Percentiles rank a stretch among this genome's conserved stretches.
Evolutionary conservation across 2,113 vertebrate species (phyloP).

Genomic region (Pachycephala philippinensis): DNA sequence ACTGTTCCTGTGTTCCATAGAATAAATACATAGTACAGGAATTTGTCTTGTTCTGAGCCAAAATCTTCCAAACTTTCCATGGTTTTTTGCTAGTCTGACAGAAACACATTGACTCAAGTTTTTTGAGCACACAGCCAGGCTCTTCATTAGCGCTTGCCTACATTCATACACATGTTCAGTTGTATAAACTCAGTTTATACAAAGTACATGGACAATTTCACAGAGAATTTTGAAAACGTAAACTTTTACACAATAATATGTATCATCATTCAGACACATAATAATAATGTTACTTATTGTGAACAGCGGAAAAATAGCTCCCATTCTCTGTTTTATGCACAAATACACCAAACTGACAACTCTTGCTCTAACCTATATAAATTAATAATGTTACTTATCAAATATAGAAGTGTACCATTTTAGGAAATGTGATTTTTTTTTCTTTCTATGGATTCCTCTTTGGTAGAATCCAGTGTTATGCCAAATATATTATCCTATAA

Average conservation of each 20-base stretch:
- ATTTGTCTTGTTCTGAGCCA: neutral
- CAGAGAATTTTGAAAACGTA: neutral
- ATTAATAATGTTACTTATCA: neutral
- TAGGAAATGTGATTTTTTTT: neutral
- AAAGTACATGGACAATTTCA: neutral
- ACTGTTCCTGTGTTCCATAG: neutral
- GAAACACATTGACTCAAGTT: neutral
- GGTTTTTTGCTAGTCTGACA: neutral
- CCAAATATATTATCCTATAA: neutral
- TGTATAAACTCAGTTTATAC: neutral
- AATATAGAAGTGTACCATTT: neutral
- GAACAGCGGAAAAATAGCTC: neutral
- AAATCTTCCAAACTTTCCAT: neutral
- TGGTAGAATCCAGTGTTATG: neutral
- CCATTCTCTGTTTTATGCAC: neutral
- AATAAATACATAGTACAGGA: neutral
- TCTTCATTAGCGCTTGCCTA: neutral
- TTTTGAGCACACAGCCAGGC: neutral
- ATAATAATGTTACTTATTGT: neutral
- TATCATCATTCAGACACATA: neutral
- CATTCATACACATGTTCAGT: neutral
- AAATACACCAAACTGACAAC: neutral
- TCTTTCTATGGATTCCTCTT: neutral
- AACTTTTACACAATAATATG: neutral
- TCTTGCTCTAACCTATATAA: neutral